Evolutionary conservation across 2,888 invertebrate species (phyloP).

Genomic region (Idaea aversata): DNA sequence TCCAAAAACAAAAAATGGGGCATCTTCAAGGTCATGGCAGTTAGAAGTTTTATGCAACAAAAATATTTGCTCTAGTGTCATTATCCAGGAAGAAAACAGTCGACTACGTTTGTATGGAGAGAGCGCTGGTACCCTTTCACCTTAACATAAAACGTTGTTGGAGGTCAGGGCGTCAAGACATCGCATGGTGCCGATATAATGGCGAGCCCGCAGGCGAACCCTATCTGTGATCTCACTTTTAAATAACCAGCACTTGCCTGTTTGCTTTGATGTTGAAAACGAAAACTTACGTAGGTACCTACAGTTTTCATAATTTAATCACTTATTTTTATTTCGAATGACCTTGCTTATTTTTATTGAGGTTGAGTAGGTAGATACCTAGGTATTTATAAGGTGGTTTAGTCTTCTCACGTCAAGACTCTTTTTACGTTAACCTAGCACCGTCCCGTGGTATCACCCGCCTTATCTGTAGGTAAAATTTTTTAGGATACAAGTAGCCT

Average conservation of each 20-base stretch:
- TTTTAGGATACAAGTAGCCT: too few species aligned
- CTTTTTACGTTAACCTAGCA: too few species aligned
- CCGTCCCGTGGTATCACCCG: too few species aligned
- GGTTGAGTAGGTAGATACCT: neutral
- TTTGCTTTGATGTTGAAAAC: constrained; percentile 15
- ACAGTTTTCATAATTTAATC: neutral
- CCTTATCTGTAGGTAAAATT: too few species aligned
- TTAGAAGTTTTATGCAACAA: too few species aligned
- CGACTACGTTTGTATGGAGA: too few species aligned
- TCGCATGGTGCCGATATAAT: constrained; percentile 63
- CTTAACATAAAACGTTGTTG: constrained; percentile 35
- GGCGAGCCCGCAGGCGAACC: constrained; percentile 53
- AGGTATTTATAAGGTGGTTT: neutral
- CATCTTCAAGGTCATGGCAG: too few species aligned
- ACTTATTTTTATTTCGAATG: neutral
- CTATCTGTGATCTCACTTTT: constrained; percentile 50
- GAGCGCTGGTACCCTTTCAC: too few species aligned
- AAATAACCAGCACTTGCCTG: constrained; percentile 25
- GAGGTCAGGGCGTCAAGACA: constrained; percentile 63
- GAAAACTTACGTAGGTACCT: neutral
- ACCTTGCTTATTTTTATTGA: neutral
- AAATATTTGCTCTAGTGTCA: too few species aligned
- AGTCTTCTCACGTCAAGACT: too few species aligned
- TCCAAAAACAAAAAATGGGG: too few species aligned
- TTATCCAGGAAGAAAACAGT: too few species aligned